These are phyloP conservation scores for Phragmatobia fuliginosa DNA, from an alignment of 2,888 invertebrate species.

Conservation along the genomic window DNA sequence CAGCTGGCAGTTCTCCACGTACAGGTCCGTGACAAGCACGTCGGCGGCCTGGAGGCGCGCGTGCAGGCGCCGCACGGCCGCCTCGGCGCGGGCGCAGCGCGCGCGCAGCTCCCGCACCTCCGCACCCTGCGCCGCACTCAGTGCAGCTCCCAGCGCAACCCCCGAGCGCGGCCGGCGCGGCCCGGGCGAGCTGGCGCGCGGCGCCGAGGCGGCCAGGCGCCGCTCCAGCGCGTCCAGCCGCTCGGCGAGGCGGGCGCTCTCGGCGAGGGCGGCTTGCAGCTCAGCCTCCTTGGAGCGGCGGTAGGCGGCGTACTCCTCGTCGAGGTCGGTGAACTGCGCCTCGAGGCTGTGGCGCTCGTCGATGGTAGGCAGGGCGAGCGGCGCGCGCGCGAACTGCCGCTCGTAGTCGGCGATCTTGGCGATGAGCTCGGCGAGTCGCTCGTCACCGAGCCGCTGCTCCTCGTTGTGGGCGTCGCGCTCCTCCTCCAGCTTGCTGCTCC, in stretches of 20 bases:
- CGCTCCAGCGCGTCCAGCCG: constrained; percentile 36
- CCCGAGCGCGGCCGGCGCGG: constrained; percentile 49
- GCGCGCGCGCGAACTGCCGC: constrained; percentile 87
- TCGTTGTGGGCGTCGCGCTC: constrained; percentile 91
- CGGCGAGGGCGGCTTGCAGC: constrained; percentile 57
- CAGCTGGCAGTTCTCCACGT: constrained; percentile 90
- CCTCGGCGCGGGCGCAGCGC: constrained; percentile 78
- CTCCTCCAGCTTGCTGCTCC: constrained; percentile 92
- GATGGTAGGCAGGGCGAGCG: constrained; percentile 89
- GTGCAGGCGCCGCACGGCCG: constrained; percentile 75
- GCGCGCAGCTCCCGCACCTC: constrained; percentile 77
- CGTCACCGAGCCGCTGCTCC: constrained; percentile 91
- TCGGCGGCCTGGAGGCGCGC: constrained; percentile 91
- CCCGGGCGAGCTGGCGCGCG: constrained; percentile 59
- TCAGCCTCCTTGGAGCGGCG: constrained; percentile 43
- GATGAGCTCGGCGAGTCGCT: constrained; percentile 91
- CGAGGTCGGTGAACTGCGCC: constrained; percentile 84
- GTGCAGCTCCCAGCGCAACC: constrained; percentile 27
- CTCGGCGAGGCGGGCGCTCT: constrained; percentile 74
- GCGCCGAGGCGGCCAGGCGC: constrained; percentile 83
- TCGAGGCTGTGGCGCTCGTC: constrained; percentile 85
- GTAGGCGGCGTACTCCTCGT: constrained; percentile 50
- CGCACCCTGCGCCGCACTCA: constrained; percentile 50
- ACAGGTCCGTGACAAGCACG: constrained; percentile 92
- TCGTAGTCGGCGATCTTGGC: constrained; percentile 93